A percentile compares a stretch with the other conserved stretches of the same genome.
phyloP scores from a whole-genome alignment of 2,888 invertebrate genomes.

The Heliconius ismenius region DNA sequence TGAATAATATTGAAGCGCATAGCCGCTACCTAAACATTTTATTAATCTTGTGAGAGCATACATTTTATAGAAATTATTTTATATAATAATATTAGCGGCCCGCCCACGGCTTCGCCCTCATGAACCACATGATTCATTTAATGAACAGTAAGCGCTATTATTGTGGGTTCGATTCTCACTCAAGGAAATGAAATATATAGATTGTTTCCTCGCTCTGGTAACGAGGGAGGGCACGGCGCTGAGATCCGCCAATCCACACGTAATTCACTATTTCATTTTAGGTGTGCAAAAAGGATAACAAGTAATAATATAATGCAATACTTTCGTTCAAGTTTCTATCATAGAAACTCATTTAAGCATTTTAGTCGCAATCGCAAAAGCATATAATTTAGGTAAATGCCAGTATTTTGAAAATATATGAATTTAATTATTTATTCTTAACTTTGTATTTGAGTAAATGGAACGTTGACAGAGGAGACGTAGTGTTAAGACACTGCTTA shows the following conservation, averaged over 20 bases:
- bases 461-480: too few relatives aligned
- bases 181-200: neutral
- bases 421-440: neutral
- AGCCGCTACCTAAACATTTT: neutral
- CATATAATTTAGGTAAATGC: neutral
- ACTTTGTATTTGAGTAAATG: neutral
- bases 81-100: neutral
- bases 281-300: too few relatives aligned
- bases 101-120: too few relatives aligned
- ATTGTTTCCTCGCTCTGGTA: neutral
- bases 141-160: neutral
- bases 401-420: neutral
- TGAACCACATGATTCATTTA: too few relatives aligned
- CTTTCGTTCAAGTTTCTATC: too few relatives aligned
- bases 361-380: neutral
- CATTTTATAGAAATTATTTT: constrained; percentile 8
- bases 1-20: neutral
- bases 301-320: too few relatives aligned
- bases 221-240: too few relatives aligned
- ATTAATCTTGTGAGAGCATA: neutral
- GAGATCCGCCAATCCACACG: too few relatives aligned
- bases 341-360: neutral
- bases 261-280: too few relatives aligned
- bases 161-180: neutral
- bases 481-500: too few relatives aligned